Evolutionary conservation across 1,140 invertebrate genomes (phyloP).

Genomic region (Ptiloglossa arizonensis): DNA sequence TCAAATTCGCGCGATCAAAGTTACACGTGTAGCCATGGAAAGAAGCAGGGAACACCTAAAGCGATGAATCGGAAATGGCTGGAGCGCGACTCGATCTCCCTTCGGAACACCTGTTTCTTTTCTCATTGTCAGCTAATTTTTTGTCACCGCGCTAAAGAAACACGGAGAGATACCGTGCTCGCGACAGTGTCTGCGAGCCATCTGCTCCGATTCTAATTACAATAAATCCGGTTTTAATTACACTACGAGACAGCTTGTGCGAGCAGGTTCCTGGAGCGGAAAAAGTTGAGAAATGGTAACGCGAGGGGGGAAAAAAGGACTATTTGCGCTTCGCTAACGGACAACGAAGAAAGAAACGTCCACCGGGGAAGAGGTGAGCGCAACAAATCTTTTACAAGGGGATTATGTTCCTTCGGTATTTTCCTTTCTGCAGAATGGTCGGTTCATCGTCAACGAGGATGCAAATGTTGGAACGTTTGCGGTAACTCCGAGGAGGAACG

Average conservation of each 20-base stretch:
- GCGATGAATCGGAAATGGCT: slow-evolving; percentile 36
- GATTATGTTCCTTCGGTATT: slow-evolving; percentile 15
- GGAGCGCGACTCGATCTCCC: slow-evolving; percentile 1
- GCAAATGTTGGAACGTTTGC: slow-evolving; percentile 33
- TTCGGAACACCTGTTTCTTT: not conserved
- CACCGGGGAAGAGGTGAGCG: not conserved
- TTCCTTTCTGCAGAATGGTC: not conserved
- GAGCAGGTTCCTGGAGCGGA: not conserved
- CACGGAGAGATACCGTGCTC: not conserved
- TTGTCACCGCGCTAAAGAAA: not conserved
- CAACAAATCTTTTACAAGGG: not conserved
- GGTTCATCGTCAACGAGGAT: slow-evolving; percentile 19
- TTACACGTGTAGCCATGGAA: not conserved
- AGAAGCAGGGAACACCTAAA: not conserved
- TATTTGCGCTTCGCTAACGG: slow-evolving; percentile 34
- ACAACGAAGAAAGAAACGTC: slow-evolving; percentile 12
- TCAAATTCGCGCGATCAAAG: not conserved
- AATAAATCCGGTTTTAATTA: slow-evolving; percentile 74
- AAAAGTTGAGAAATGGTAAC: not conserved
- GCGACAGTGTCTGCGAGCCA: slow-evolving; percentile 6
- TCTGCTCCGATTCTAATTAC: slow-evolving; percentile 68
- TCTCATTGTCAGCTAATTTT: no score
- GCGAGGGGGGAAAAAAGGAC: slow-evolving; percentile 7
- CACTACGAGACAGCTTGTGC: slow-evolving; percentile 49
- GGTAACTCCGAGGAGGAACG: not conserved